Conservation (phyloP, 2,888 invertebrate species). For the Hermaeophaga mercurialis region DNA sequence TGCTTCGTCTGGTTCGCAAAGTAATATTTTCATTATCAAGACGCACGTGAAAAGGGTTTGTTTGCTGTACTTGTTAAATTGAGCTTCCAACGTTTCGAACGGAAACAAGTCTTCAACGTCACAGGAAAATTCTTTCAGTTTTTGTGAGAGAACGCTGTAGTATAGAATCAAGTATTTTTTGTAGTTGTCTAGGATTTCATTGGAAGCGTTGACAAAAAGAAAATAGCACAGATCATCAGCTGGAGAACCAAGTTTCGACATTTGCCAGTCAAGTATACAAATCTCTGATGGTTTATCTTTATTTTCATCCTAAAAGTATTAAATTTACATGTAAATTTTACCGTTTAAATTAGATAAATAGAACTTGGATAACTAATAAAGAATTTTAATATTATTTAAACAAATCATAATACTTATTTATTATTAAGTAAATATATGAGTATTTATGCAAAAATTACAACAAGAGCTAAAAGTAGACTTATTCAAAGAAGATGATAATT, state of each 20-base stretch:
- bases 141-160: constrained; percentile 32
- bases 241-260: constrained; percentile 32
- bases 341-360: too few species aligned
- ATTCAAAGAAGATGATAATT: too few species aligned
- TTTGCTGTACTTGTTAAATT: constrained; percentile 23
- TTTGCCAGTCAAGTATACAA: constrained; percentile 43
- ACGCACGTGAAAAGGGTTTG: constrained; percentile 13
- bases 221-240: constrained; percentile 41
- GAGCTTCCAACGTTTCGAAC: constrained; percentile 16
- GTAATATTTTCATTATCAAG: constrained; percentile 16
- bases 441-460: too few species aligned
- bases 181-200: constrained; percentile 35
- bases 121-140: constrained; percentile 36
- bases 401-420: too few species aligned
- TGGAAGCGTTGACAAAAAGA: constrained; percentile 36
- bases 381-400: too few species aligned
- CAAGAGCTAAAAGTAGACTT: too few species aligned
- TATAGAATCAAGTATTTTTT: constrained; percentile 39
- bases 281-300: constrained; percentile 3
- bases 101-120: constrained; percentile 34
- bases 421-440: too few species aligned
- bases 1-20: constrained; percentile 19
- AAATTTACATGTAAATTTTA: too few species aligned
- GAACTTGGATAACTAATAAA: too few species aligned
- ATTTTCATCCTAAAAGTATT: background rate